phyloP scores from a whole-genome alignment of 2,797 vertebrate genomes.

The Rhabdomys pumilio region DNA sequence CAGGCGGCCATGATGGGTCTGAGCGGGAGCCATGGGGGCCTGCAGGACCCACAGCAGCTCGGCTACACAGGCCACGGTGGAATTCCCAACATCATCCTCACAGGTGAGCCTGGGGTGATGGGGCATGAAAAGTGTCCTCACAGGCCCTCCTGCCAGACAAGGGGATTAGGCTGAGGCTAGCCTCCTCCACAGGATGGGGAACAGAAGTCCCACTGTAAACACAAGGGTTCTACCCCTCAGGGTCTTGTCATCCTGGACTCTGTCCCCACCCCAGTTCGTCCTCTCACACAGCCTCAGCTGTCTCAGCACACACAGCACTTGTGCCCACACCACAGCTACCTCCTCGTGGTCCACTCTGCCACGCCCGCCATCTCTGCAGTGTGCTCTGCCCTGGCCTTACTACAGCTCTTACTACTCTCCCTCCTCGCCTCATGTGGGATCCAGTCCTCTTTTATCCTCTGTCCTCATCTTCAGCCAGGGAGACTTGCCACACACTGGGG shows the following conservation, averaged over 20 bases:
- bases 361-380: neutral
- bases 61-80: constrained; percentile 95
- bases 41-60: constrained; percentile 95
- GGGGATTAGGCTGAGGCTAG: neutral
- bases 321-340: neutral
- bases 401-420: neutral
- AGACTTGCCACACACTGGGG: rapidly evolving
- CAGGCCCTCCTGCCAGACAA: neutral
- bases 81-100: constrained; percentile 99
- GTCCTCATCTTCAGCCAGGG: neutral
- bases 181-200: neutral
- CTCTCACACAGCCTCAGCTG: neutral
- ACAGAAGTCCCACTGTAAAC: neutral
- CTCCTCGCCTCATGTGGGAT: neutral
- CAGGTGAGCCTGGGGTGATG: constrained; percentile 90
- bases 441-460: neutral
- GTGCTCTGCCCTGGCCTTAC: neutral
- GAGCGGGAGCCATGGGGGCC: constrained; percentile 94
- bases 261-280: neutral
- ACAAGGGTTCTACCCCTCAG: neutral
- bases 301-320: neutral
- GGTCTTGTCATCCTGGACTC: neutral
- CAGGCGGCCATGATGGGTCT: constrained; percentile 99
- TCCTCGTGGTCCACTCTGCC: neutral
- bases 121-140: neutral